Conservation (phyloP, 35 echinoderm and acorn worm species). For the Diadema setosum region DNA sequence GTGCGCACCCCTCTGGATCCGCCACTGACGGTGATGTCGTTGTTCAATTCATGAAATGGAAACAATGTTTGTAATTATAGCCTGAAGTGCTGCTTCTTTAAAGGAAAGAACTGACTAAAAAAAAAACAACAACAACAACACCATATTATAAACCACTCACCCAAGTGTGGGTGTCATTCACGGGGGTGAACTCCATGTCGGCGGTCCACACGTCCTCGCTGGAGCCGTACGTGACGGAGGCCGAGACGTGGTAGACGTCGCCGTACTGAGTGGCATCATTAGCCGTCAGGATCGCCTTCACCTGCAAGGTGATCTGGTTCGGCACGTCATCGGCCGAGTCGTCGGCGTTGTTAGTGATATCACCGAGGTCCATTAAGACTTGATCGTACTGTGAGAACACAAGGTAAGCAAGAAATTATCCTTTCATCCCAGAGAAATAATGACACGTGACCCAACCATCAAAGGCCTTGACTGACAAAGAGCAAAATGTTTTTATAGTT, state of each 20-base stretch:
- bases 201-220: conserved; percentile 56
- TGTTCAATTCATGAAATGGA: too few species aligned
- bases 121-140: too few species aligned
- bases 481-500: too few species aligned
- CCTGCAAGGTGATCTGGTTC: conserved; percentile 51
- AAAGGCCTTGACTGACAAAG: too few species aligned
- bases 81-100: too few species aligned
- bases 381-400: conserved; percentile 58
- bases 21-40: too few species aligned
- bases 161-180: conserved; percentile 57
- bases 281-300: conserved; percentile 52
- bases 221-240: conserved; percentile 34
- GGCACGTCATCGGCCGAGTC: conserved; percentile 8
- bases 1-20: too few species aligned
- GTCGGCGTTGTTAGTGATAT: conserved; percentile 38
- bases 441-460: too few species aligned
- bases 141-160: too few species aligned
- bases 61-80: too few species aligned
- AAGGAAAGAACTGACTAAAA: too few species aligned
- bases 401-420: background rate
- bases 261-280: conserved; percentile 66
- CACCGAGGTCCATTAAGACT: conserved; percentile 56
- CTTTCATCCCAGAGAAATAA: too few species aligned
- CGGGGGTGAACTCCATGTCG: conserved; percentile 45
- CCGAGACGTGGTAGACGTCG: conserved; percentile 50